Percentiles rank a stretch among this genome's conserved stretches.
Conservation (phyloP, 2,797 vertebrate species). For the Anomalospiza imberbis region DNA sequence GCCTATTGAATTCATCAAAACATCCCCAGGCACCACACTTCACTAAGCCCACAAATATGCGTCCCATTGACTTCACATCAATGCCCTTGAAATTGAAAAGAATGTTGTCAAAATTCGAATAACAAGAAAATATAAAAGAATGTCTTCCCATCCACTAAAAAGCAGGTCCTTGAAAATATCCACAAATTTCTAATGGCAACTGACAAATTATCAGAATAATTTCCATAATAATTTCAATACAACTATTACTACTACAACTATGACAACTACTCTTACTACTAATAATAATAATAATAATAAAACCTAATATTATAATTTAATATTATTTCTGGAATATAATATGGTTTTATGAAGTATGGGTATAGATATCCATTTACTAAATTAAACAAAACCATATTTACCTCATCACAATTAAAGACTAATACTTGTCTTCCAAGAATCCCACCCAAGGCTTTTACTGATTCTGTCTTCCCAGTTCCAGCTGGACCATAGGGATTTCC, state of each 20-base stretch:
- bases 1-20: slow-evolving; percentile 97
- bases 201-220: not conserved
- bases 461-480: slow-evolving; percentile 97
- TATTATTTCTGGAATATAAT: not conserved
- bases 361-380: not conserved
- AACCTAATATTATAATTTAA: not conserved
- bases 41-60: slow-evolving; percentile 96
- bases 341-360: not conserved
- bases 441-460: slow-evolving; percentile 93
- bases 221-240: not conserved
- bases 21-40: slow-evolving; percentile 98
- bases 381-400: slow-evolving; percentile 58
- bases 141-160: not conserved
- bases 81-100: slow-evolving; percentile 83
- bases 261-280: not conserved
- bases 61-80: slow-evolving; percentile 97
- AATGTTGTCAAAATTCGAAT: not conserved
- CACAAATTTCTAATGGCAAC: not conserved
- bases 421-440: slow-evolving; percentile 95
- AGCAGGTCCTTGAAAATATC: not conserved
- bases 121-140: not conserved
- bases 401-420: slow-evolving; percentile 99
- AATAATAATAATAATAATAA: not conserved
- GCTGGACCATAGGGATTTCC: slow-evolving; percentile 98
- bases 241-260: not conserved